phyloP scores from a whole-genome alignment of 64 coral and sea anemone genomes.

The Montipora sp. region DNA sequence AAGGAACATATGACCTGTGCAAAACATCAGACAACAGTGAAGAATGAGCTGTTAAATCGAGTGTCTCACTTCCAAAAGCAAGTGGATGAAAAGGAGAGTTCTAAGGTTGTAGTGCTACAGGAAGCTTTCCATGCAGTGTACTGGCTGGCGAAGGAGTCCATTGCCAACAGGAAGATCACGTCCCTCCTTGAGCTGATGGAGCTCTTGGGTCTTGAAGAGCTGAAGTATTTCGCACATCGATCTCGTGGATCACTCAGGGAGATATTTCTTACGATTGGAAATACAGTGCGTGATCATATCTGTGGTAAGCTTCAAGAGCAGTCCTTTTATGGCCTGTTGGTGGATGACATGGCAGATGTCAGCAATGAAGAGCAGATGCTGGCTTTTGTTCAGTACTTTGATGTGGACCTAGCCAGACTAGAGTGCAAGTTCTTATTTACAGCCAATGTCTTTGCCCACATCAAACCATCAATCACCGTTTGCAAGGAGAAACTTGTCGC shows the following conservation, averaged over 20 bases:
- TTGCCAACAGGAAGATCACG: constrained; percentile 55
- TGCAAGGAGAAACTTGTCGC: too few relatives aligned
- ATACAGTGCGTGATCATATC: constrained; percentile 7
- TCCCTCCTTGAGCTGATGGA: constrained; percentile 42
- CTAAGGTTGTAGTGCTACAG: constrained; percentile 51
- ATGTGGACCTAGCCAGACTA: constrained; percentile 30
- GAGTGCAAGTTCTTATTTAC: constrained; percentile 62
- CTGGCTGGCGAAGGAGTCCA: constrained; percentile 51
- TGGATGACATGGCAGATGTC: constrained; percentile 21
- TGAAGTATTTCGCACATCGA: constrained; percentile 27
- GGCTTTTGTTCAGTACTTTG: constrained; percentile 43
- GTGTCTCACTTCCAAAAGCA: constrained; percentile 40
- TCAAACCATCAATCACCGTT: too few relatives aligned
- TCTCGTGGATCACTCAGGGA: constrained; percentile 28
- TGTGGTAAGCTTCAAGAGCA: not conserved
- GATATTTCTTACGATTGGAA: constrained; percentile 21
- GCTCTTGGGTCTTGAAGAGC: constrained; percentile 28
- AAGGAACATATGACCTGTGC: constrained; percentile 39
- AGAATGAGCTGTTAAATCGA: constrained; percentile 48
- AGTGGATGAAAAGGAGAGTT: constrained; percentile 49
- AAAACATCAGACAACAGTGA: constrained; percentile 54
- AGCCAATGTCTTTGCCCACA: constrained; percentile 36
- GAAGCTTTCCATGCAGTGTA: constrained; percentile 45
- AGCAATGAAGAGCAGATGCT: constrained; percentile 36
- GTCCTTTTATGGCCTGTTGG: constrained; percentile 8